phyloP scores from a whole-genome alignment of 2,113 vertebrate species.

The Amazona guildingii region DNA sequence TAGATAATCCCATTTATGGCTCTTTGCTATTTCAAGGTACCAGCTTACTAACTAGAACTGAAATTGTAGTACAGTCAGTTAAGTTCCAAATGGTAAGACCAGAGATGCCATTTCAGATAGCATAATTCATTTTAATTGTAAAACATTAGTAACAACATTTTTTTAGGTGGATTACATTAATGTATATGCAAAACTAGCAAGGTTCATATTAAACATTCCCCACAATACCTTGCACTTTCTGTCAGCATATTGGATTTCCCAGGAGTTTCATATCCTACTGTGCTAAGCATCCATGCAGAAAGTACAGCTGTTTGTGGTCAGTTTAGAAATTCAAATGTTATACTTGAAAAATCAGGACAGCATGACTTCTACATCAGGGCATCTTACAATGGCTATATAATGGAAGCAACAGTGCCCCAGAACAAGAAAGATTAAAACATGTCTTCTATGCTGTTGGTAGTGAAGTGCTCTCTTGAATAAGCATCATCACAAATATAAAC shows the following conservation, averaged over 20 bases:
- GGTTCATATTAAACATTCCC: neutral
- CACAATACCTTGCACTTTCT: neutral
- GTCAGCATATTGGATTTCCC: neutral
- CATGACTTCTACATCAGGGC: neutral
- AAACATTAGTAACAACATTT: neutral
- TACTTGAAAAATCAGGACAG: constrained; percentile 12
- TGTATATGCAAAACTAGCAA: neutral
- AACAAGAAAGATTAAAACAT: neutral
- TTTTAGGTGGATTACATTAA: neutral
- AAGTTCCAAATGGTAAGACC: neutral
- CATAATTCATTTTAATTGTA: neutral
- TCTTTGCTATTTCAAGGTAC: neutral
- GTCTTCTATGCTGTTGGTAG: neutral
- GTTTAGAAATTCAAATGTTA: constrained; percentile 39
- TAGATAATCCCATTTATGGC: neutral
- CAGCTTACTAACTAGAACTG: neutral
- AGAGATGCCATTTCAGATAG: neutral
- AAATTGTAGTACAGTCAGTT: neutral
- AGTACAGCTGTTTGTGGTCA: constrained; percentile 9
- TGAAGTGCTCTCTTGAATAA: neutral
- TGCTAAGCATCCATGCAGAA: constrained; percentile 8
- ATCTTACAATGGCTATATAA: neutral
- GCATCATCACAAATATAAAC: neutral
- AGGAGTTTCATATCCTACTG: neutral
- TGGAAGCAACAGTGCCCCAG: neutral